Base-by-base conservation (phyloP, 2,113 vertebrate genomes). In the Megaleporinus macrocephalus region DNA sequence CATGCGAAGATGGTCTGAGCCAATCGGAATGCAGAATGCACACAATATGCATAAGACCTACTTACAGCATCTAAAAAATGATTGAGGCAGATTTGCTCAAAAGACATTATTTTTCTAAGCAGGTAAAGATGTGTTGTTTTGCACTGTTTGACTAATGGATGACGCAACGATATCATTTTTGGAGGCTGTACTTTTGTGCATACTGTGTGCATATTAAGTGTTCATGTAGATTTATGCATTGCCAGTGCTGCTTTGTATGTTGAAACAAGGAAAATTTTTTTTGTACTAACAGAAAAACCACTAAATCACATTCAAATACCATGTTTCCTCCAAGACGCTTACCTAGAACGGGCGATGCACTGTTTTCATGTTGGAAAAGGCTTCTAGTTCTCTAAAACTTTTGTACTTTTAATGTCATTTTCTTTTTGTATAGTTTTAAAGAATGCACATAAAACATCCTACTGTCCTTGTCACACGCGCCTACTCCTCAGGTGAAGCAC, bases 401-500 rank as follows among this genome's bases (percentile, higher is more conserved):
- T 29, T 29, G 5, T 68, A 20, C 22, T 18, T 68, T 36, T 68
- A 20, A 44, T 24, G 36, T 68, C 6, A 5, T 70, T 63, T 66
- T 53, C 1, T 41, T 74, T 71, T 66, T 65, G 71, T 44, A 74
- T 55, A 47, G 5, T 36, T 41, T 66, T 12, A n/a, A 65, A 73
- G 15, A 63, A 66, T 15, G 59, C 73, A 49, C 55, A 47, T 66
- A 30, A 81, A 59, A 59, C 13, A 30, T 29, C 44, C 15, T 55
- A 55, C 15, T 73, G 70, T 71, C 79, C 30, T 66, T 49, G 53
- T 81, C 79, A 65, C 71, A 68, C 71, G 73, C 79, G 51, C 59
- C 47, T 44, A 68, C 30, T 81, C 73, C 80, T 81, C 80, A 81
- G 80, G 80, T 81, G 72, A 81, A 81, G 62, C 57, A 65, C 71